Percentiles rank a stretch among this genome's conserved stretches.
Evolutionary conservation across 2,888 invertebrate genomes (phyloP).

Genomic region (Nemoura dubitans): DNA sequence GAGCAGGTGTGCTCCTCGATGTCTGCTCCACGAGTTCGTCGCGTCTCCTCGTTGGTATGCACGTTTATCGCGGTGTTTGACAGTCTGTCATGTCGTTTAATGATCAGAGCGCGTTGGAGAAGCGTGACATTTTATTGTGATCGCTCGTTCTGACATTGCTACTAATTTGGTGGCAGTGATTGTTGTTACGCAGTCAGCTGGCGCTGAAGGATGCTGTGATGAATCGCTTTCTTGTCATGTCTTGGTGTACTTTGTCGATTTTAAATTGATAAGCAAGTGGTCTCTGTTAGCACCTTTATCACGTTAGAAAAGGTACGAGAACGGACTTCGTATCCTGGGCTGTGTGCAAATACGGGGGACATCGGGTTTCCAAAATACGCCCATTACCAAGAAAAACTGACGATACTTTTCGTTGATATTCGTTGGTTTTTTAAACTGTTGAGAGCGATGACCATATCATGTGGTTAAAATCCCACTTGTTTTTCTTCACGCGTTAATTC

Average conservation of each 20-base stretch:
- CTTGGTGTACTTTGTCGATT: background rate
- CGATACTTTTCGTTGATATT: no score
- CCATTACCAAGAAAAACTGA: no score
- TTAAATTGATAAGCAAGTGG: background rate
- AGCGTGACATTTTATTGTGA: background rate
- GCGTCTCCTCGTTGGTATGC: background rate
- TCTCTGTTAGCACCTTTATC: background rate
- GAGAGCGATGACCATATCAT: no score
- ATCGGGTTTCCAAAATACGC: no score
- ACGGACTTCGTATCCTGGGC: background rate
- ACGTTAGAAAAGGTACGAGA: background rate
- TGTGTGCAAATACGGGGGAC: no score
- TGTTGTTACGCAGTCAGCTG: background rate
- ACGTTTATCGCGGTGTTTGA: background rate
- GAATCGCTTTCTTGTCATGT: background rate
- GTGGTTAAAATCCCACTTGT: no score
- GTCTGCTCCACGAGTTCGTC: background rate
- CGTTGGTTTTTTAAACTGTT: no score
- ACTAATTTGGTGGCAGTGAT: background rate
- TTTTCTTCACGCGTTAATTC: no score
- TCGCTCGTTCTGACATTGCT: background rate
- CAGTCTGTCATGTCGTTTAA: background rate
- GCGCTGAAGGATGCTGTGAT: background rate
- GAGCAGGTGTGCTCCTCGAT: background rate
- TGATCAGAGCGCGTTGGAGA: background rate